Conservation (phyloP, 2,797 vertebrate species). For the Acrossocheilus fasciatus region DNA sequence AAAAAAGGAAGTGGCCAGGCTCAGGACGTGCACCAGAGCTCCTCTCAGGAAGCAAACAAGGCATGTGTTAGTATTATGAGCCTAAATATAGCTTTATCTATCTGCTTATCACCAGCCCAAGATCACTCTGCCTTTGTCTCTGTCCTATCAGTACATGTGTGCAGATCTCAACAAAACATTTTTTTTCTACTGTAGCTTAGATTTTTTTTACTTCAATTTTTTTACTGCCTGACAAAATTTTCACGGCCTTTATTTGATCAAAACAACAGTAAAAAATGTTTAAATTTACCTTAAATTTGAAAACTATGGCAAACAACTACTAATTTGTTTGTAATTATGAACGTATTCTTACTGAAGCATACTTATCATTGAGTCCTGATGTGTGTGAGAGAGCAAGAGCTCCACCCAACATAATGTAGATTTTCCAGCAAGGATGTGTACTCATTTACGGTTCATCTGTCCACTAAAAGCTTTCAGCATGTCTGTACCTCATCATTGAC, state of each 20-base stretch:
- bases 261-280: not conserved
- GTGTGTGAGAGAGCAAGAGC: not conserved
- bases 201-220: not conserved
- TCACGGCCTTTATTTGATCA: not conserved
- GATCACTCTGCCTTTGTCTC: conserved; percentile 37
- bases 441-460: not conserved
- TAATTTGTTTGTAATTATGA: not conserved
- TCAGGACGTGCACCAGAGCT: conserved; percentile 50
- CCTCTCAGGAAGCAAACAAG: conserved; percentile 70
- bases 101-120: conserved; percentile 74
- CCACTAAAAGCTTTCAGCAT: not conserved
- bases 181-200: no score
- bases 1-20: conserved; percentile 43
- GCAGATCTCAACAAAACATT: not conserved
- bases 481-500: conserved; percentile 92
- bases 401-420: not conserved
- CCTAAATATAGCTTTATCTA: conserved; percentile 80
- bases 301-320: not conserved
- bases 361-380: not conserved
- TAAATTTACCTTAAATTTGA: not conserved
- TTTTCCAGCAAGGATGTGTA: not conserved
- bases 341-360: not conserved
- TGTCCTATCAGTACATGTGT: conserved; percentile 40
- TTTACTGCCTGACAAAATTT: not conserved
- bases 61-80: conserved; percentile 74